Evolutionary conservation across 2,797 vertebrate genomes (phyloP).

Genomic region (Bovichtus variegatus): DNA sequence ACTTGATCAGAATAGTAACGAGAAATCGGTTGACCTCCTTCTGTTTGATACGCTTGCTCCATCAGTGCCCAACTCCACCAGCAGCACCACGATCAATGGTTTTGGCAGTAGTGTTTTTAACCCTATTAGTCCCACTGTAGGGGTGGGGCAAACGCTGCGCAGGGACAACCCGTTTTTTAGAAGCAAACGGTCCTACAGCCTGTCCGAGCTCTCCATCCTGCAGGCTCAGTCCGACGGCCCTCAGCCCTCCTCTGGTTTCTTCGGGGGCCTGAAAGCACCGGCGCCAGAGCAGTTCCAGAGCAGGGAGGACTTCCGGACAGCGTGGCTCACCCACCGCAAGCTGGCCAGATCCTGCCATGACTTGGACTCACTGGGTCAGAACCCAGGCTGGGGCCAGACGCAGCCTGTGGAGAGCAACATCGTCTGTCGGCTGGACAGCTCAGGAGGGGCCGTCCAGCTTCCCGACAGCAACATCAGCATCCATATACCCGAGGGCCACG

Average conservation of each 20-base stretch:
- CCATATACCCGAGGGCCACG: conserved; percentile 92
- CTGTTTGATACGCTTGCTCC: conserved; percentile 86
- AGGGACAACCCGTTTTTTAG: conserved; percentile 94
- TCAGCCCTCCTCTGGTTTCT: conserved; percentile 81
- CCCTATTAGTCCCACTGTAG: conserved; percentile 60
- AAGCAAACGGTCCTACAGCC: conserved; percentile 97
- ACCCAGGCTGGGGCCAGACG: conserved; percentile 97
- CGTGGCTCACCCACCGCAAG: conserved; percentile 96
- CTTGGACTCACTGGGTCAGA: conserved; percentile 93
- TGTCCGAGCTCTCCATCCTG: conserved; percentile 94
- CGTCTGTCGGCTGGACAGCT: conserved; percentile 92
- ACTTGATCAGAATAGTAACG: conserved; percentile 79
- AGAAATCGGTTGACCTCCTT: conserved; percentile 87
- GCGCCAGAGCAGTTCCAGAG: conserved; percentile 96
- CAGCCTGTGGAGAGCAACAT: conserved; percentile 96
- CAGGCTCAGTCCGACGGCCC: conserved; percentile 89
- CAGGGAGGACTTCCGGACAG: conserved; percentile 94
- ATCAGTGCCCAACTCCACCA: conserved; percentile 69
- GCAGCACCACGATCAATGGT: conserved; percentile 76
- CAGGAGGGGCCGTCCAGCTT: conserved; percentile 94
- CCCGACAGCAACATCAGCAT: conserved; percentile 94
- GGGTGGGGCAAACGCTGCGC: conserved; percentile 69
- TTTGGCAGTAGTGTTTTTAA: conserved; percentile 84
- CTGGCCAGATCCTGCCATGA: conserved; percentile 96
- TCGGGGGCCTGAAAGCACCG: conserved; percentile 92